Evolutionary conservation across 2,888 invertebrate species (phyloP).

Genomic region (Peribatodes rhomboidaria): DNA sequence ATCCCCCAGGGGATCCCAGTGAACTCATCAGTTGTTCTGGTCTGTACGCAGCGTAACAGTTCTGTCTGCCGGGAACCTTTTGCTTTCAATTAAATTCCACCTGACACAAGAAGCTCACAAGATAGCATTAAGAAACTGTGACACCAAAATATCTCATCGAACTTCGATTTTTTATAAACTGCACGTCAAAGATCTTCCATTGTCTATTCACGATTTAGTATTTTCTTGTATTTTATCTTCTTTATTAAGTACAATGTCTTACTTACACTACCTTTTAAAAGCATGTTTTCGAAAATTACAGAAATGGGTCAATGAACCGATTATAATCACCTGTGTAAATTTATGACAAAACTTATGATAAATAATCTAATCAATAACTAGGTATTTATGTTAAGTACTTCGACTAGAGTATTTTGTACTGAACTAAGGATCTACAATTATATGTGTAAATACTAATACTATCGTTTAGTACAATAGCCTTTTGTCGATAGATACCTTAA

Average conservation of each 20-base stretch:
- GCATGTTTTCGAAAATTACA: constrained; percentile 6
- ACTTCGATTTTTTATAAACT: constrained; percentile 6
- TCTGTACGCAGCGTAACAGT: background rate
- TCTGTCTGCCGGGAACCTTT: background rate
- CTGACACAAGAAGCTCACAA: constrained; percentile 11
- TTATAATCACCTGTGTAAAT: constrained; percentile 54
- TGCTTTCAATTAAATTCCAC: background rate
- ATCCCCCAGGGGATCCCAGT: too few species aligned
- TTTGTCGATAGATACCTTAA: background rate
- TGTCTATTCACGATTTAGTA: background rate
- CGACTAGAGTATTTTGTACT: constrained; percentile 25
- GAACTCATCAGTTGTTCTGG: too few species aligned
- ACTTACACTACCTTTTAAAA: background rate
- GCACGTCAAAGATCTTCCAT: constrained; percentile 11
- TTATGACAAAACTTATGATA: constrained; percentile 44
- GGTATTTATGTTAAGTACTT: constrained; percentile 54
- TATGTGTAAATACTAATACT: too few species aligned
- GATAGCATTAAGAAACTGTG: background rate
- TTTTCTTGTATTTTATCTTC: constrained; percentile 12
- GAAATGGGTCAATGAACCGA: constrained; percentile 55
- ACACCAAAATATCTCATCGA: constrained; percentile 18
- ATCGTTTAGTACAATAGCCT: too few species aligned
- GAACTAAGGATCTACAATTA: constrained; percentile 5
- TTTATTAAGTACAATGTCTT: constrained; percentile 21
- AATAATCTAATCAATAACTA: constrained; percentile 57